These are phyloP conservation scores for Pangasius macronema DNA, from an alignment of 2,797 vertebrate genomes.

Conservation along the genomic window DNA sequence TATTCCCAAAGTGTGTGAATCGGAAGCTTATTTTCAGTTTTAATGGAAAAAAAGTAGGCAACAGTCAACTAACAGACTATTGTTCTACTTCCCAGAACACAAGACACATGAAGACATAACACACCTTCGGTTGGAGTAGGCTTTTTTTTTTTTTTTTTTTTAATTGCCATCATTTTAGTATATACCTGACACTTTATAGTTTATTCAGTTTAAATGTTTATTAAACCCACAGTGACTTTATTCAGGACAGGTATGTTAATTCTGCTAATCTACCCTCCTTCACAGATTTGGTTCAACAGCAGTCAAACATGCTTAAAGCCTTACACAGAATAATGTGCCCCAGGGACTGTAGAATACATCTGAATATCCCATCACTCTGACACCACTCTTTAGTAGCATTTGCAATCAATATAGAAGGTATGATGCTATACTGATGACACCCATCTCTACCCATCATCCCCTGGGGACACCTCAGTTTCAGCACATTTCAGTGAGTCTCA, in stretches of 20 bases:
- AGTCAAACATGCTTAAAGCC: background rate
- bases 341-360: background rate
- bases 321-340: background rate
- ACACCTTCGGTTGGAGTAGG: background rate
- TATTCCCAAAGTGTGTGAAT: constrained; percentile 12
- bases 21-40: constrained; percentile 31
- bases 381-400: background rate
- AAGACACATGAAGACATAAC: constrained; percentile 22
- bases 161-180: background rate
- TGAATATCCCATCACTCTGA: background rate
- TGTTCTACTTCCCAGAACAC: constrained; percentile 46
- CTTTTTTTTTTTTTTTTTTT: background rate
- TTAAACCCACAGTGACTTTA: background rate
- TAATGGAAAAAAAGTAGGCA: constrained; percentile 12
- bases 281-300: background rate
- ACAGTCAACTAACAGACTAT: constrained; percentile 37
- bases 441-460: background rate
- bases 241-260: background rate
- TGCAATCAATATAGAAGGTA: background rate
- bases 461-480: background rate
- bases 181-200: background rate
- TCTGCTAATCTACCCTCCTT: background rate
- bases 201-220: background rate
- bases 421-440: background rate
- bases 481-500: background rate